These are phyloP conservation scores for Scaptomyza tumidula DNA, from an alignment of 2,888 invertebrate genomes.

Conservation along the genomic window DNA sequence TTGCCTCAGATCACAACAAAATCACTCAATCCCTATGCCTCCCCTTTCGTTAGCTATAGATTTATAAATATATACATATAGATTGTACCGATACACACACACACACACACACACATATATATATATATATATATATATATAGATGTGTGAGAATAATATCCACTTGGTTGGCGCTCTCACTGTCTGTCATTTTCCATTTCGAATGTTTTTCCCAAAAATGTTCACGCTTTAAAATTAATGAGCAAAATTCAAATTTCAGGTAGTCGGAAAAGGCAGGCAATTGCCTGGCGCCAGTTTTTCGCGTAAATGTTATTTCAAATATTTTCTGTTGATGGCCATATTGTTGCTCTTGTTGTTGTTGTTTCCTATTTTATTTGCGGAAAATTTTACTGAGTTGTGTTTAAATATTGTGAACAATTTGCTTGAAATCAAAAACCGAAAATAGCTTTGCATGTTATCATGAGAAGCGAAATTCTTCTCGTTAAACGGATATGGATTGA, in stretches of 20 bases:
- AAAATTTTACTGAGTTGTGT: slow-evolving; percentile 55
- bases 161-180: slow-evolving; percentile 36
- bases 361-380: slow-evolving; percentile 47
- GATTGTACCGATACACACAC: background rate
- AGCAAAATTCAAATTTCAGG: slow-evolving; percentile 59
- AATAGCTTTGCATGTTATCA: slow-evolving; percentile 30
- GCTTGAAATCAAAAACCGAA: slow-evolving; percentile 26
- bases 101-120: background rate
- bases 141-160: slow-evolving; percentile 15
- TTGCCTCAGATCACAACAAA: slow-evolving; percentile 43
- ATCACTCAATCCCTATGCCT: slow-evolving; percentile 12
- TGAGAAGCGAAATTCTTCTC: slow-evolving; percentile 22
- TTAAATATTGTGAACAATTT: slow-evolving; percentile 44
- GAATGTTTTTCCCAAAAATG: slow-evolving; percentile 54
- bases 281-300: slow-evolving; percentile 71
- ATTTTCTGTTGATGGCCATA: slow-evolving; percentile 50
- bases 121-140: slow-evolving; percentile 1
- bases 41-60: slow-evolving; percentile 8
- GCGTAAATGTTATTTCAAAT: slow-evolving; percentile 72
- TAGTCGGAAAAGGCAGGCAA: slow-evolving; percentile 47
- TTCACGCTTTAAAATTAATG: slow-evolving; percentile 70
- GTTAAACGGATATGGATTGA: slow-evolving; percentile 22
- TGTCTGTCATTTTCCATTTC: slow-evolving; percentile 59
- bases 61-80: slow-evolving; percentile 16
- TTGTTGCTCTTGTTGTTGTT: slow-evolving; percentile 7